A percentile compares a stretch with the other conserved stretches of the same genome.
phyloP scores from a whole-genome alignment of 2,113 vertebrate species.

The Capra hircus region DNA sequence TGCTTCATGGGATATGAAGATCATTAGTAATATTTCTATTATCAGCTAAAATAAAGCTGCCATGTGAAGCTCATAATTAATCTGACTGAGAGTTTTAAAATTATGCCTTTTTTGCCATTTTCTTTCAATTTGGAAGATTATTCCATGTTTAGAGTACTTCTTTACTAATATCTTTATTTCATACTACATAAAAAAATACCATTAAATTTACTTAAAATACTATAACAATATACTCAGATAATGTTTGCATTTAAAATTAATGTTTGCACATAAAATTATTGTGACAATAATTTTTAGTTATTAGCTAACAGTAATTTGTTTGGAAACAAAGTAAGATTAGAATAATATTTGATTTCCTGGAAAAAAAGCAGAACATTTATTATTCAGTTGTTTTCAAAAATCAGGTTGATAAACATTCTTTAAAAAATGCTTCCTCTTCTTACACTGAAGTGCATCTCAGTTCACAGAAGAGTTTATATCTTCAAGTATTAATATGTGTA shows the following conservation, averaged over 20 bases:
- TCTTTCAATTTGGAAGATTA: conserved; percentile 6
- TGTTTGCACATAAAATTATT: conserved; percentile 10
- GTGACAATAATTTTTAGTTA: neutral
- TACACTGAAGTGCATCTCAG: neutral
- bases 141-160: neutral
- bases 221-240: neutral
- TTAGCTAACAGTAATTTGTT: neutral
- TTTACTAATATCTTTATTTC: neutral
- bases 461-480: neutral
- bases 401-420: neutral
- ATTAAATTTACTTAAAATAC: conserved; percentile 7
- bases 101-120: neutral
- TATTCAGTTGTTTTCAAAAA: conserved; percentile 18
- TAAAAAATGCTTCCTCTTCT: neutral
- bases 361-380: neutral
- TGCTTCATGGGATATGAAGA: neutral
- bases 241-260: conserved; percentile 4
- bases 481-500: neutral
- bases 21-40: neutral
- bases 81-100: neutral
- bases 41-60: neutral
- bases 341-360: neutral
- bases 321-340: neutral
- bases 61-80: neutral
- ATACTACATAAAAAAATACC: neutral